These are phyloP conservation scores for Lophotriccus pileatus DNA, from an alignment of 2,797 vertebrate species.

Conservation along the genomic window DNA sequence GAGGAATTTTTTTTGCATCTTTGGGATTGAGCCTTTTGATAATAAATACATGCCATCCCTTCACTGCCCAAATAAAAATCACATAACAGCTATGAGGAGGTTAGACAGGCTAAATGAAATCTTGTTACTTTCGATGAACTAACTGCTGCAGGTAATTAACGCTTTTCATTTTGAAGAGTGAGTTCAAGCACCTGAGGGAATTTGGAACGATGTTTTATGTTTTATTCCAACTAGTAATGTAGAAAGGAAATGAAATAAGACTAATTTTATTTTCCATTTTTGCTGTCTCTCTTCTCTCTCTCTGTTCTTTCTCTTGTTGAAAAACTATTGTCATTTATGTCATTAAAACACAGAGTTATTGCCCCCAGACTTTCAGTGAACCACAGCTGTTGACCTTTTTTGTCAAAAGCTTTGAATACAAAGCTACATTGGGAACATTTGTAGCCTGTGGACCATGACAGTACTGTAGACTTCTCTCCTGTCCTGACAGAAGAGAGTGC, in stretches of 20 bases:
- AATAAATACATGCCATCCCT: background rate
- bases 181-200: slow-evolving; percentile 40
- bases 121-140: background rate
- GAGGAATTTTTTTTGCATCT: background rate
- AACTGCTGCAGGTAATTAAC: slow-evolving; percentile 64
- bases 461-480: slow-evolving; percentile 41
- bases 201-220: slow-evolving; percentile 50
- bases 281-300: slow-evolving; percentile 26
- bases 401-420: slow-evolving; percentile 44
- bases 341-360: slow-evolving; percentile 61
- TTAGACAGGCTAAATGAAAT: slow-evolving; percentile 8
- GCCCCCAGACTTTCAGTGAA: slow-evolving; percentile 59
- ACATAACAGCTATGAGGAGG: background rate
- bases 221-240: slow-evolving; percentile 49
- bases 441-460: slow-evolving; percentile 55
- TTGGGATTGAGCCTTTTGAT: background rate
- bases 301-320: slow-evolving; percentile 52
- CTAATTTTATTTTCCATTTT: slow-evolving; percentile 63
- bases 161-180: slow-evolving; percentile 33
- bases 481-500: slow-evolving; percentile 29
- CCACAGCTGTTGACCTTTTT: slow-evolving; percentile 62
- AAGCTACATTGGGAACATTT: slow-evolving; percentile 63
- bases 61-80: background rate
- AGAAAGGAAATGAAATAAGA: slow-evolving; percentile 67
- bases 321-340: slow-evolving; percentile 67